phyloP scores from a whole-genome alignment of 2,888 invertebrate genomes.

The Rhagonycha fulva region DNA sequence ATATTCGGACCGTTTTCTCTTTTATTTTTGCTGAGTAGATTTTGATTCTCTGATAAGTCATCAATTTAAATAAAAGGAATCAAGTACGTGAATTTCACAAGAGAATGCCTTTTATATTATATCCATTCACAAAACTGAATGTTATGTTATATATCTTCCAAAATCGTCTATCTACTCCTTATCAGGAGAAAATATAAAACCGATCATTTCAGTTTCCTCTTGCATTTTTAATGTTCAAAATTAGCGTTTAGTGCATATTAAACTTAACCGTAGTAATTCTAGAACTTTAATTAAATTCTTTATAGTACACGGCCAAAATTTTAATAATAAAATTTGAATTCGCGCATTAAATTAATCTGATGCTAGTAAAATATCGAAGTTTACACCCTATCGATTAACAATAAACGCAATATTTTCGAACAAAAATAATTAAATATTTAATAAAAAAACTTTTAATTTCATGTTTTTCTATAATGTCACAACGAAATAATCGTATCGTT shows the following conservation, averaged over 20 bases:
- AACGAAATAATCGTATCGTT: background rate
- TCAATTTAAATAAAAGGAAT: constrained; percentile 26
- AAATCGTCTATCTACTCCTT: background rate
- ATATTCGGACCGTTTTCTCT: constrained; percentile 40
- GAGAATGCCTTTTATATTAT: constrained; percentile 25
- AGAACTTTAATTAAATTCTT: background rate
- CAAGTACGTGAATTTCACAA: constrained; percentile 20
- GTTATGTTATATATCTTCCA: background rate
- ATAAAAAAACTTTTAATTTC: background rate
- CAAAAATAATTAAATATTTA: background rate
- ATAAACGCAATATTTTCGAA: background rate
- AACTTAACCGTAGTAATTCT: background rate
- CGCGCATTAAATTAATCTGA: background rate
- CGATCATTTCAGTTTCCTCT: background rate
- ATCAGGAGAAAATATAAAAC: background rate
- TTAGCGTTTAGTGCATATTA: background rate
- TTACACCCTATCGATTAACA: background rate
- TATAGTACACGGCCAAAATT: background rate
- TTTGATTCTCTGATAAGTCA: constrained; percentile 27
- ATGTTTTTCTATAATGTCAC: background rate
- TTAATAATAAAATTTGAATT: background rate
- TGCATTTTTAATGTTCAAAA: too few species aligned
- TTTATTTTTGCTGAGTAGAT: constrained; percentile 33
- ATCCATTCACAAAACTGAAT: background rate
- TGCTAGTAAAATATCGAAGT: background rate